These are phyloP conservation scores for Ophiodon elongatus DNA, from an alignment of 2,113 vertebrate species.

Conservation along the genomic window DNA sequence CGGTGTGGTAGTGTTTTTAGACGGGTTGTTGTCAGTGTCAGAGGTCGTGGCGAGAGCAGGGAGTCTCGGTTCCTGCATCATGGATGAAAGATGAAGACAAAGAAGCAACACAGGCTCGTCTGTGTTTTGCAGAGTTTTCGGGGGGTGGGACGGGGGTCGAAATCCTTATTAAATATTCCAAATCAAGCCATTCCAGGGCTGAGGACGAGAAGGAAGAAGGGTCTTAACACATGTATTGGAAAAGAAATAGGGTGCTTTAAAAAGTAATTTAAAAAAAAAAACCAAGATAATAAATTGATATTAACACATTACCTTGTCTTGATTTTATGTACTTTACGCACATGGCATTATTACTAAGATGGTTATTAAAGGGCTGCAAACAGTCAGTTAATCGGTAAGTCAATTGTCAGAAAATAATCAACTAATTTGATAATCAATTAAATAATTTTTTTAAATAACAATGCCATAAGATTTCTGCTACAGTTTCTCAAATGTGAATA, in stretches of 20 bases:
- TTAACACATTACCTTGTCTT: conserved; percentile 76
- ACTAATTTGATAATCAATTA: neutral
- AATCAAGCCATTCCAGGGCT: conserved; percentile 71
- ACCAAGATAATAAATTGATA: conserved; percentile 85
- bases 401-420: neutral
- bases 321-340: conserved; percentile 41
- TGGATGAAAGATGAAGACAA: conserved; percentile 20
- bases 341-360: neutral
- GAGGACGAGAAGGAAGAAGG: conserved; percentile 53
- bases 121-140: conserved; percentile 56
- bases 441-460: neutral
- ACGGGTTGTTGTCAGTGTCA: conserved; percentile 47
- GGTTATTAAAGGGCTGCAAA: neutral
- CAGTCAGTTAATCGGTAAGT: neutral
- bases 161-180: conserved; percentile 67
- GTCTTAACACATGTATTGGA: conserved; percentile 67
- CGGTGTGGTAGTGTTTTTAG: conserved; percentile 60
- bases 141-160: neutral
- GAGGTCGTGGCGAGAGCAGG: conserved; percentile 24
- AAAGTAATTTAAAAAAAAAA: conserved; percentile 80
- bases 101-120: conserved; percentile 30
- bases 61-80: conserved; percentile 25
- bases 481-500: neutral
- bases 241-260: conserved; percentile 76
- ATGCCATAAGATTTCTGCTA: neutral